Evolutionary conservation across 2,888 invertebrate species (phyloP), one percentile per base, ranked within the genome.

Genomic region (Agapetus fuscipes): DNA sequence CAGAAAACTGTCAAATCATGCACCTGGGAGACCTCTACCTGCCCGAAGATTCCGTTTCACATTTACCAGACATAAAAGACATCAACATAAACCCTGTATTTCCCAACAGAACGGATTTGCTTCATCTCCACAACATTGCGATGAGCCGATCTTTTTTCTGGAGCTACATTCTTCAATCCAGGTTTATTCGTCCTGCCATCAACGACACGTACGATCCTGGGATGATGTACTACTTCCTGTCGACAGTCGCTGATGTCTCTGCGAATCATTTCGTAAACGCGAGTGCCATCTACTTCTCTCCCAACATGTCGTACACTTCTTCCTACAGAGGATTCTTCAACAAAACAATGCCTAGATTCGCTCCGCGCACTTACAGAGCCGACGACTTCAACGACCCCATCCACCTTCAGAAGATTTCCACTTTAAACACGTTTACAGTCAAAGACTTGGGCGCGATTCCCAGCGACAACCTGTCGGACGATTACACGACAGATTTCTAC

Each of bases 371-470:
- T 0, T 93, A 79, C 59, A 74, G 93, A 45, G 78, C 83, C 17
- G 93, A 94, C 57, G 93, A 94, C 61, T 94, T 91, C 55, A 93
- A 93, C 57, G 95, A 97, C 61, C 94, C 96, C 0, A 90, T 95
- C 37, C 96, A 96, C 66, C 63, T 89, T 51, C 88, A 95, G 59
- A 78, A 94, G 57, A 91, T 94, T 52, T 96, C 96, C 0, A 96
- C 96, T 0, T 69, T 94, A 56, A 91, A 91, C 53, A 96, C 95
- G 0, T 91, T 96, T 49, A 77, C 80, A 44, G 78, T 89, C 2
- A 76, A 78, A 49, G 93, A 94, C 69, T 69, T 93, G 37, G 93
- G 93, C 16, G 87, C 90, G 0, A 80, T 89, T 54, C 78, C 84
- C 1, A 74, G 78, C 0, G 83, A 83, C 3, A 86, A 88, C 30